Base-by-base conservation (phyloP, 2,113 vertebrate species). In the Cottus gobio region DNA sequence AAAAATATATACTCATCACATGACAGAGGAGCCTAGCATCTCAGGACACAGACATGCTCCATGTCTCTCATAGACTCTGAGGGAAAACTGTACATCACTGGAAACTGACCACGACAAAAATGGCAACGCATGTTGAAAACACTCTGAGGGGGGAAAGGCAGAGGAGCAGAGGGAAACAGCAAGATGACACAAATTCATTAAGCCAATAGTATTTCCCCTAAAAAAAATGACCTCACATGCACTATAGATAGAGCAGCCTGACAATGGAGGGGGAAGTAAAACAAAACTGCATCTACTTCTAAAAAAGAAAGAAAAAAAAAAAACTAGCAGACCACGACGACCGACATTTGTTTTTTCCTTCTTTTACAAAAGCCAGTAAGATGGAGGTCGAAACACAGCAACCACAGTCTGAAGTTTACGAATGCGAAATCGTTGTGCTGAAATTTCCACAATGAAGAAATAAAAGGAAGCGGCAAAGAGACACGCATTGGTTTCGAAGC, bases 1-100 rank as follows among this genome's bases (percentile, higher is more conserved):
- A 85, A 92, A 94, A 94, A 94, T 91, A 92, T 93, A 94, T 93
- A 94, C 88, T 91, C 88, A 89, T 90, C 89, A 92, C 89, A 90
- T 89, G 90, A 93, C 90, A 85, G 87, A 92, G 91, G 92, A 94
- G 91, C 89, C 89, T 87, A 89, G 77, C 85, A 89, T 91, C 84
- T 91, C 86, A 80, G 87, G 84, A 90, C 90, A 87, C 84, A 84
- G 85, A 91, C 88, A 86, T 87, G 84, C 87, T 90, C 93, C 87
- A 24, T 86, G 85, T 91, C 90, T 72, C 85, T 89, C 81, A 86
- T 91, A 93, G 90, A 93, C 90, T 94, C 90, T 91, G 84, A 74
- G 77, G 86, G 77, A 52, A 87, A 92, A 92, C 89, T 91, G 88
- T 92, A 93, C 87, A 90, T 90, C 91, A 94, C 92, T 91, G 90